Evolutionary conservation across 2,888 invertebrate genomes (phyloP), one percentile per base, ranked within the genome.

Genomic region (Noctua pronuba): DNA sequence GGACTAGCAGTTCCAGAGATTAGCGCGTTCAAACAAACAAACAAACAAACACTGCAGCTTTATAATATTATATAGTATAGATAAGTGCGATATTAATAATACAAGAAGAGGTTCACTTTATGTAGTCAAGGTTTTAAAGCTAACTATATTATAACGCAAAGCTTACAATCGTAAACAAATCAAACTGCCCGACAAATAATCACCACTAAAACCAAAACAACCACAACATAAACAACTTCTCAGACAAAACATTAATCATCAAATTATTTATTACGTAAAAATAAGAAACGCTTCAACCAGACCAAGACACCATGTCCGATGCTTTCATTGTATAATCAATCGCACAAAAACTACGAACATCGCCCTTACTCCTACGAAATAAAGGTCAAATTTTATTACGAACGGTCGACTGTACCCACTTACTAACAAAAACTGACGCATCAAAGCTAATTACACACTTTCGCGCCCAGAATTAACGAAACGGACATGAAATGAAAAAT

Each of bases 361-460:
- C 35, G 18, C 24, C 1, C 18, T 73, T 46, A 60, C 28, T 24
- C 2, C 60, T 24, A 8, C 21, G 31, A 35, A 35, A 58, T 46
- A 49, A 49, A 31, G 10, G 13, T 4, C 11, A 62, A 62, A 21
- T 62, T 62, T 38, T 38, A 38, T 38, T 38, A 8, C 10, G 38
- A 38, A 38, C 38, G 8, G 38, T 38, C 38, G 38, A 38, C 38
- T 38, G 28, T 67, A 75, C 46, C 41, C 24, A 8, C 18, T 11
- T n/a, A 13, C 28, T 16, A 31, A 70, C 58, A 71, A 68, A 82
- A 82, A 75, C 79, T 73, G 80, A 86, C 88, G 86, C 86, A 80
- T 86, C 84, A 79, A 88, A 87, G 28, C 82, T 71, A 90, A 92
- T 92, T 92, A 90, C 88, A 92, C 90, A 92, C 92, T 93, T 93